phyloP scores from a whole-genome alignment of 2,113 vertebrate species.

The Psophia crepitans region DNA sequence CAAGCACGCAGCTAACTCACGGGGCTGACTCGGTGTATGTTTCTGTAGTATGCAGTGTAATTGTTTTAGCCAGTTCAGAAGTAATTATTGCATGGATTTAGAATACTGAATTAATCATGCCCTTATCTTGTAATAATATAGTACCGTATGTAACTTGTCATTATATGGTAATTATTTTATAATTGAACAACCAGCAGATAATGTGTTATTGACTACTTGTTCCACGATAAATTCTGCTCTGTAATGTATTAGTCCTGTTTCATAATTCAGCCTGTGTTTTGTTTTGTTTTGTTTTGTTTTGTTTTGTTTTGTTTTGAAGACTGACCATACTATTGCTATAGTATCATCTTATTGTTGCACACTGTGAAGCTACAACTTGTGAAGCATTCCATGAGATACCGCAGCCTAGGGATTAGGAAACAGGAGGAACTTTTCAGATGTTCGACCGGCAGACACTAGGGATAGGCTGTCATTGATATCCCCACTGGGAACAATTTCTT shows the following conservation, averaged over 20 bases:
- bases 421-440: background rate
- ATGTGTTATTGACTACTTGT: background rate
- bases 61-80: conserved; percentile 42
- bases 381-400: background rate
- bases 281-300: too few relatives aligned
- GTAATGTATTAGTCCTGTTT: background rate
- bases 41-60: conserved; percentile 9
- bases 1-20: background rate
- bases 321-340: background rate
- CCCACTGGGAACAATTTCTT: background rate
- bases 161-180: conserved; percentile 25
- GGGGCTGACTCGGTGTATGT: background rate
- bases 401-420: background rate
- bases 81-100: conserved; percentile 14
- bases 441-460: background rate
- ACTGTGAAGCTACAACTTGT: background rate
- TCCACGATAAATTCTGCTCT: background rate
- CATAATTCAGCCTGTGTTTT: background rate
- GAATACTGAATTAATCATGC: conserved; percentile 13
- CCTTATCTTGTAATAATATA: conserved; percentile 9
- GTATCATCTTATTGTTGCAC: background rate
- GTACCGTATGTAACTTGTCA: background rate
- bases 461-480: background rate
- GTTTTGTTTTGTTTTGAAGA: background rate
- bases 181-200: background rate